These are phyloP conservation scores for Kryptolebias ocellatus DNA, from an alignment of 2,797 vertebrate genomes.

Conservation along the genomic window DNA sequence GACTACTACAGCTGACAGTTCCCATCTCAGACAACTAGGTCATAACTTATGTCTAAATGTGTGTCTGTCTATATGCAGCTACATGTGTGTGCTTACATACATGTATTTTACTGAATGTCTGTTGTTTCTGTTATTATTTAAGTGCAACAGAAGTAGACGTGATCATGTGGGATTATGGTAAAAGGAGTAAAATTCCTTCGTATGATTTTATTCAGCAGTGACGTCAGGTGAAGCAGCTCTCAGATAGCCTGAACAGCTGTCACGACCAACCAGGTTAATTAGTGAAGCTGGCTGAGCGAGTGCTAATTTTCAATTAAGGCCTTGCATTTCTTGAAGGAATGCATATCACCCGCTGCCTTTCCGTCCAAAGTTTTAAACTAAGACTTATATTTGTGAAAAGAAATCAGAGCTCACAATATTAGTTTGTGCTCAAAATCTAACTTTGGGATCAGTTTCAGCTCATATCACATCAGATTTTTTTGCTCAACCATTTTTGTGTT, in stretches of 20 bases:
- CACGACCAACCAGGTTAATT: conserved; percentile 62
- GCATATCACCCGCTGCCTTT: too few species aligned
- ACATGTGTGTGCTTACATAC: conserved; percentile 11
- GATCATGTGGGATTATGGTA: conserved; percentile 19
- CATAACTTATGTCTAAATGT: conserved; percentile 73
- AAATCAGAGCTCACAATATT: too few species aligned
- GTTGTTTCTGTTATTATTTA: conserved; percentile 11
- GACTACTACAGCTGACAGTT: conserved; percentile 74
- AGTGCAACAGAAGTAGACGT: not conserved
- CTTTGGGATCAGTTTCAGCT: too few species aligned
- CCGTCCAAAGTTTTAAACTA: too few species aligned
- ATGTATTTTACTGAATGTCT: conserved; percentile 6
- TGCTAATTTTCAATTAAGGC: conserved; percentile 65
- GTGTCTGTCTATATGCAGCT: conserved; percentile 25
- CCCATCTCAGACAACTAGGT: conserved; percentile 79
- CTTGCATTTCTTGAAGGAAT: too few species aligned
- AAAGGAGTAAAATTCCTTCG: conserved; percentile 22
- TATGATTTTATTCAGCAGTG: conserved; percentile 30
- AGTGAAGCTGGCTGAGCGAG: conserved; percentile 56
- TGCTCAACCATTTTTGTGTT: too few species aligned
- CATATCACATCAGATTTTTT: too few species aligned
- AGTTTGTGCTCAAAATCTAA: too few species aligned
- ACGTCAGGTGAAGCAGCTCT: conserved; percentile 23
- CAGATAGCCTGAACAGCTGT: conserved; percentile 49
- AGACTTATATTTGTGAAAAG: too few species aligned